phyloP scores from a whole-genome alignment of 1,140 invertebrate genomes.

The Branchinecta lynchi region DNA sequence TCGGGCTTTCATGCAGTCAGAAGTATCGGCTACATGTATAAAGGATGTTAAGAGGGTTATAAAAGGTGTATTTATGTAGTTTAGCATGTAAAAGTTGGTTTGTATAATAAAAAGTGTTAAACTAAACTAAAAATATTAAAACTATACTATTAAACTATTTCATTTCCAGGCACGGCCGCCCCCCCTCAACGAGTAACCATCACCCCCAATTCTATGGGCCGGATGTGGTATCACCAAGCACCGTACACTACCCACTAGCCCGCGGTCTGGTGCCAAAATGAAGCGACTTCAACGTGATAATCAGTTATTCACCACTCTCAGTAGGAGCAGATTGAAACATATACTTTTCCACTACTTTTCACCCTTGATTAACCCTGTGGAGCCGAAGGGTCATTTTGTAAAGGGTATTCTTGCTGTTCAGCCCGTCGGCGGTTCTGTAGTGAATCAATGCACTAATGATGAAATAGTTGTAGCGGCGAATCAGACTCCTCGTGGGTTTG shows the following conservation, averaged over 20 bases:
- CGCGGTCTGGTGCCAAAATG: slow-evolving; percentile 2
- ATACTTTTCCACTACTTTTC: background rate
- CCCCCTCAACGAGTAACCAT: background rate
- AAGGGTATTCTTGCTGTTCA: no score
- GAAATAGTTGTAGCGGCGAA: background rate
- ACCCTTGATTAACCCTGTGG: background rate
- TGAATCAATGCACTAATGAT: background rate
- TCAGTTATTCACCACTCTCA: slow-evolving; percentile 1
- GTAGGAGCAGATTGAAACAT: background rate
- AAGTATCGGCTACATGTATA: no score
- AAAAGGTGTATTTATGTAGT: no score
- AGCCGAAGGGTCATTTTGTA: no score
- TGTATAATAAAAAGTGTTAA: no score
- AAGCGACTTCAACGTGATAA: background rate
- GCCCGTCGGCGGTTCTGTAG: no score
- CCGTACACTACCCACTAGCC: background rate
- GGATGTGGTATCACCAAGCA: slow-evolving; percentile 4
- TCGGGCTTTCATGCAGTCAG: no score
- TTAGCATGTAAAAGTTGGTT: no score
- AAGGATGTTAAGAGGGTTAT: no score
- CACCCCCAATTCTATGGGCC: slow-evolving; percentile 1
- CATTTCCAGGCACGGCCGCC: background rate
- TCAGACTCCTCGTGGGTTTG: background rate
- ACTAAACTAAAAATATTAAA: no score
- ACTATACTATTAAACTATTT: no score